phyloP scores from a whole-genome alignment of 1,140 invertebrate genomes.

The Drosophila pectinifera region DNA sequence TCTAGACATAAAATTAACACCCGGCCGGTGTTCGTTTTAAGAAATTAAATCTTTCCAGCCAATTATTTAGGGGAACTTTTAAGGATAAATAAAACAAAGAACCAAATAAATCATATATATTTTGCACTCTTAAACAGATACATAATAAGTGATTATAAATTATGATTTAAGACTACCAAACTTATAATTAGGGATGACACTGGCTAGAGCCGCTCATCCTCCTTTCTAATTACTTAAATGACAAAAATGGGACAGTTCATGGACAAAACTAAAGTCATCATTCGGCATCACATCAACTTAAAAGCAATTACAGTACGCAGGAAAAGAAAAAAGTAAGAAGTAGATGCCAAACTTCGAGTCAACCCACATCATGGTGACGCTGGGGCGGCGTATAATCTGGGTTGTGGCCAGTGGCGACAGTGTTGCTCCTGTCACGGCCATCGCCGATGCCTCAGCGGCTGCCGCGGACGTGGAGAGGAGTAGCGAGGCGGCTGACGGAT shows the following conservation, averaged over 20 bases:
- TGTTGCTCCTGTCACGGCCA: conserved; percentile 69
- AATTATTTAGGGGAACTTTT: neutral
- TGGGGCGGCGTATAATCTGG: conserved; percentile 82
- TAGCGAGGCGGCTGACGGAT: conserved; percentile 83
- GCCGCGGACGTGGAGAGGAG: conserved; percentile 74
- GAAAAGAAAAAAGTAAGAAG: neutral
- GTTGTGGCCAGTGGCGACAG: conserved; percentile 82
- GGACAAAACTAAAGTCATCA: conserved; percentile 21
- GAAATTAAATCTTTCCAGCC: neutral
- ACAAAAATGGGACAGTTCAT: neutral
- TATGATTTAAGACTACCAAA: neutral
- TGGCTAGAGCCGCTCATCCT: neutral
- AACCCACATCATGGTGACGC: conserved; percentile 85
- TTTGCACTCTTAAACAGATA: neutral
- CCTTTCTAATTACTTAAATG: neutral
- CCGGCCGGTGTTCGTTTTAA: no score
- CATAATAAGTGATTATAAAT: neutral
- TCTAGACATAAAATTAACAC: no score
- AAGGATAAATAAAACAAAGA: conserved; percentile 2
- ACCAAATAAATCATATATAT: conserved; percentile 1
- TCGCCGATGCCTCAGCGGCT: conserved; percentile 70
- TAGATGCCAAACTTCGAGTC: conserved; percentile 15
- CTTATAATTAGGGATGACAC: neutral
- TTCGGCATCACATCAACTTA: conserved; percentile 36
- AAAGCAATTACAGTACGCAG: conserved; percentile 45